phyloP scores from a whole-genome alignment of 2,797 vertebrate species.

The Schizopygopsis malacanthus region DNA sequence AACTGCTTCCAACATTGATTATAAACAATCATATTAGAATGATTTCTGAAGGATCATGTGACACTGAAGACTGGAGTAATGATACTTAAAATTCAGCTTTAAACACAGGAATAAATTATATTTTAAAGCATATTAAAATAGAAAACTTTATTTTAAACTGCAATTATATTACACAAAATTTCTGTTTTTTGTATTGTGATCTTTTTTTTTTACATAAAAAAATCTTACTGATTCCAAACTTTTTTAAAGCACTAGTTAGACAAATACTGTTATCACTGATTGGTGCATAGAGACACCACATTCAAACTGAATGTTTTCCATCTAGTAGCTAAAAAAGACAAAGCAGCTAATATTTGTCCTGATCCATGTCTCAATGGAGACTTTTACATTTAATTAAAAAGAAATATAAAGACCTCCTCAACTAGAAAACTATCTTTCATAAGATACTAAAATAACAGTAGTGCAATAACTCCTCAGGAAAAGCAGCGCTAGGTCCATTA shows the following conservation, averaged over 20 bases:
- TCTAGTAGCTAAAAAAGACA: slow-evolving; percentile 3
- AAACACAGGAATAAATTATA: too few relatives aligned
- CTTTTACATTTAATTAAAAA: slow-evolving; percentile 62
- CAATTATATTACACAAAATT: not conserved
- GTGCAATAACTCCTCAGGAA: slow-evolving; percentile 26
- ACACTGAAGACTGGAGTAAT: too few relatives aligned
- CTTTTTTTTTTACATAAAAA: not conserved
- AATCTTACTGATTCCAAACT: not conserved
- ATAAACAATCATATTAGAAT: too few relatives aligned
- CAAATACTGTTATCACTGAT: not conserved
- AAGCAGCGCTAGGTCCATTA: slow-evolving; percentile 23
- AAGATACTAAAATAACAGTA: slow-evolving; percentile 45
- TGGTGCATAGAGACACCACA: not conserved
- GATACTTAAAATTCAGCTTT: too few relatives aligned
- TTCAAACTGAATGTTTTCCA: not conserved
- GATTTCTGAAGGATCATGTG: too few relatives aligned
- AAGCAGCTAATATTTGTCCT: not conserved
- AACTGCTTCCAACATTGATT: too few relatives aligned
- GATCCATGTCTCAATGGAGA: slow-evolving; percentile 49
- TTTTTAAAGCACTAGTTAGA: not conserved
- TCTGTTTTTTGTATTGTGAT: not conserved
- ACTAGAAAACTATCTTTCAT: slow-evolving; percentile 34
- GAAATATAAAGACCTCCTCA: slow-evolving; percentile 44
- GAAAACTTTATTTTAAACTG: not conserved
- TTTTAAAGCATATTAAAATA: too few relatives aligned